Percentiles rank a stretch among this genome's conserved stretches.
Conservation (phyloP, 2,888 invertebrate genomes). For the Endotricha flammealis region DNA sequence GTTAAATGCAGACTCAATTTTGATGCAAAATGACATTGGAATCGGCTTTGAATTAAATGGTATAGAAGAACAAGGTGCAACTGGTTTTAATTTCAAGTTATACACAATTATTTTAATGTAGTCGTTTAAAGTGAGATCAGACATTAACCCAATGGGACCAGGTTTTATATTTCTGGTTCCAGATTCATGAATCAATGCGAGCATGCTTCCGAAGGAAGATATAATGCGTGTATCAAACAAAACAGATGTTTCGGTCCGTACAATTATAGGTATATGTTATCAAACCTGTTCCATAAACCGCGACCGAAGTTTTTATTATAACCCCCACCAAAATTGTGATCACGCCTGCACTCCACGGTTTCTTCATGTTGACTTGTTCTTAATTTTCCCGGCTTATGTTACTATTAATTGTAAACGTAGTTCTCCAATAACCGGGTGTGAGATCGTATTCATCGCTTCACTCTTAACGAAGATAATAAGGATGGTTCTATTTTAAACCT, state of each 20-base stretch:
- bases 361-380: conserved; percentile 43
- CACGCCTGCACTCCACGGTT: conserved; percentile 34
- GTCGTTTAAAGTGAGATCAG: conserved; percentile 8
- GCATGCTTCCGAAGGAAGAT: conserved; percentile 12
- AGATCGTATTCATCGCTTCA: conserved; percentile 27
- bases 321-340: conserved; percentile 36
- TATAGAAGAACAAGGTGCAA: conserved; percentile 31
- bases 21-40: no score
- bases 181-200: no score
- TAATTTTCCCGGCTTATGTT: conserved; percentile 26
- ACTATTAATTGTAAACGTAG: conserved; percentile 26
- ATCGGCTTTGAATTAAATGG: conserved; percentile 32
- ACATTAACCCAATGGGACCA: neutral
- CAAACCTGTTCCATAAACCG: conserved; percentile 48
- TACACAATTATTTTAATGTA: neutral
- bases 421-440: conserved; percentile 28
- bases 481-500: conserved; percentile 42
- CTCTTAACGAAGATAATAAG: conserved; percentile 36
- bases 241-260: conserved; percentile 17
- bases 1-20: no score
- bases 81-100: conserved; percentile 15
- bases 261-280: conserved; percentile 30
- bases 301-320: conserved; percentile 23
- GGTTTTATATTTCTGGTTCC: no score
- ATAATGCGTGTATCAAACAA: conserved; percentile 17